Conservation (phyloP, 2,888 invertebrate species). For the Noctua pronuba region DNA sequence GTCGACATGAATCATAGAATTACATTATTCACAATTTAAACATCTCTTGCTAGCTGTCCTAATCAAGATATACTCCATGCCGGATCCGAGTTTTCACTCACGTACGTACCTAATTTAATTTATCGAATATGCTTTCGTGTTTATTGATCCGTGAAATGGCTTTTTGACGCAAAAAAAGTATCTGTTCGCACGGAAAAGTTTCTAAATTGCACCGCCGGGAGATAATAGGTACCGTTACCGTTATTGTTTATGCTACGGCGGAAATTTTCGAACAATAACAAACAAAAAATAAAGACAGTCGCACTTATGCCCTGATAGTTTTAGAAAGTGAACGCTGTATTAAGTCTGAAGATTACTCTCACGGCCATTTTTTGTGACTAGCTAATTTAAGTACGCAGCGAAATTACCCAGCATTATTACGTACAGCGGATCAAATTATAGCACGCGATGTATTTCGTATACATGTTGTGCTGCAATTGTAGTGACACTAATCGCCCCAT, state of each 20-base stretch:
- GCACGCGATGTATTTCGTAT: constrained; percentile 71
- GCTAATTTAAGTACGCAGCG: constrained; percentile 70
- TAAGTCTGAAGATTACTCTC: constrained; percentile 68
- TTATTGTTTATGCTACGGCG: constrained; percentile 68
- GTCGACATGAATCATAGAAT: constrained; percentile 43
- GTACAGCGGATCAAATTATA: constrained; percentile 73
- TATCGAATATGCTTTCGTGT: constrained; percentile 69
- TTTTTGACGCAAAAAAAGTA: constrained; percentile 65
- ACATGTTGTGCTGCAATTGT: constrained; percentile 75
- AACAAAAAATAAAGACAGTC: constrained; percentile 65
- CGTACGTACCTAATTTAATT: constrained; percentile 69
- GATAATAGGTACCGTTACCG: constrained; percentile 69
- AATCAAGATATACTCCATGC: constrained; percentile 54
- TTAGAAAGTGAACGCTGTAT: constrained; percentile 79
- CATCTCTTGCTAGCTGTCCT: constrained; percentile 24
- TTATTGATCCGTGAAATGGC: constrained; percentile 76
- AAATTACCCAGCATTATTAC: constrained; percentile 68
- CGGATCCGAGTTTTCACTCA: constrained; percentile 61
- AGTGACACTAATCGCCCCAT: constrained; percentile 81
- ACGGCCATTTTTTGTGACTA: constrained; percentile 74
- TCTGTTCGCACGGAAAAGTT: constrained; percentile 72
- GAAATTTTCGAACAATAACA: constrained; percentile 47
- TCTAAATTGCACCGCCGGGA: constrained; percentile 74
- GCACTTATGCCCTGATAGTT: constrained; percentile 66
- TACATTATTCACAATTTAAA: constrained; percentile 50